Evolutionary conservation across 2,888 invertebrate genomes (phyloP).

Genomic region (Arrhopalites spinosus): DNA sequence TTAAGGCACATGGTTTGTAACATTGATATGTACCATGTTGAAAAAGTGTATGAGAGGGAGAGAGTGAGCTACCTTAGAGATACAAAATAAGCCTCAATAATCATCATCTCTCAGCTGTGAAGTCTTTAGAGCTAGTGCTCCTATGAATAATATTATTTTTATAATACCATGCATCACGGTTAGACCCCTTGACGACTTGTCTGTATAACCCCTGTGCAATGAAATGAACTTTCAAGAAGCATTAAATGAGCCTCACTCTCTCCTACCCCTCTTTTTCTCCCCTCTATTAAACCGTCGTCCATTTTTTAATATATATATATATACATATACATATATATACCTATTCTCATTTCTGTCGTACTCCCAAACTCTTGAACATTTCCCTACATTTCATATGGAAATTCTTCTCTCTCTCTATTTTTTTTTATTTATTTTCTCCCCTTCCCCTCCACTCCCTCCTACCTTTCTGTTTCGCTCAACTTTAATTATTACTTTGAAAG

Average conservation of each 20-base stretch:
- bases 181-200: neutral
- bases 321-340: too few species aligned
- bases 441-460: neutral
- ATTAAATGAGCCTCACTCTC: conserved; percentile 15
- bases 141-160: conserved; percentile 30
- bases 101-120: conserved; percentile 31
- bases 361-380: neutral
- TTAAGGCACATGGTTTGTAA: conserved; percentile 1
- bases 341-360: neutral
- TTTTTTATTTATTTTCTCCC: neutral
- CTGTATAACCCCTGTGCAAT: conserved; percentile 1
- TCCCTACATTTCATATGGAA: neutral
- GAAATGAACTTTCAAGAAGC: conserved; percentile 22
- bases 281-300: conserved; percentile 1
- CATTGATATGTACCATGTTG: too few species aligned
- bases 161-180: neutral
- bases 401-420: neutral
- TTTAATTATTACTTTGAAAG: too few species aligned
- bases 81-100: conserved; percentile 14
- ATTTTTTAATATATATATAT: conserved; percentile 3
- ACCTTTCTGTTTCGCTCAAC: neutral
- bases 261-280: neutral
- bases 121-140: conserved; percentile 6
- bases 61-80: neutral
- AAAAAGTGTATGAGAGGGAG: conserved; percentile 4